Evolutionary conservation across 2,797 vertebrate genomes (phyloP).

Genomic region (Helostoma temminkii): DNA sequence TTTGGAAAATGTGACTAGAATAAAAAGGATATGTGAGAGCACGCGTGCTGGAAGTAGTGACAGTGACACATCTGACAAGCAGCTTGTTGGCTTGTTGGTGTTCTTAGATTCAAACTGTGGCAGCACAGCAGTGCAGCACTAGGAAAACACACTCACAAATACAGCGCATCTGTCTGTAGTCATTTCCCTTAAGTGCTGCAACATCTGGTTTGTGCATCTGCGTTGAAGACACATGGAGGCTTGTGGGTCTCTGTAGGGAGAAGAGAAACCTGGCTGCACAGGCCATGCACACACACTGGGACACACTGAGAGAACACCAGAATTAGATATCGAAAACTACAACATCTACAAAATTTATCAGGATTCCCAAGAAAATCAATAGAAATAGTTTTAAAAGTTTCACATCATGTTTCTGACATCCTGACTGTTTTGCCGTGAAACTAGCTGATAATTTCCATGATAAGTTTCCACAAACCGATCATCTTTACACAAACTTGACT

Average conservation of each 20-base stretch:
- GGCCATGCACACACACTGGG: slow-evolving; percentile 21
- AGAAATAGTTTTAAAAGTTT: no score
- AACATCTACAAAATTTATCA: no score
- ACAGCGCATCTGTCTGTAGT: slow-evolving; percentile 42
- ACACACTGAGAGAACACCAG: slow-evolving; percentile 34
- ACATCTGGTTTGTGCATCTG: slow-evolving; percentile 82
- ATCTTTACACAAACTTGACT: no score
- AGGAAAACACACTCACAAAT: slow-evolving; percentile 30
- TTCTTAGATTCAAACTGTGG: slow-evolving; percentile 17
- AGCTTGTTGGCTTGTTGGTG: slow-evolving; percentile 15
- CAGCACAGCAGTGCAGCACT: neutral
- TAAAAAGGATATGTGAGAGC: slow-evolving; percentile 10
- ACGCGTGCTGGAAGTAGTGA: neutral
- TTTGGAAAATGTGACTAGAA: slow-evolving; percentile 27
- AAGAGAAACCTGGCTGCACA: slow-evolving; percentile 47
- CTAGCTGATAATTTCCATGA: no score
- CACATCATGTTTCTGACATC: no score
- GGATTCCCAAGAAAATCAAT: no score
- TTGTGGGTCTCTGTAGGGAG: slow-evolving; percentile 50
- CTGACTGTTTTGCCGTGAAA: no score
- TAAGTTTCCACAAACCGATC: no score
- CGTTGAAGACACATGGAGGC: slow-evolving; percentile 56
- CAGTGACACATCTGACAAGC: slow-evolving; percentile 13
- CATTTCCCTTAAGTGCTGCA: slow-evolving; percentile 40
- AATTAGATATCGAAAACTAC: slow-evolving; percentile 5